phyloP scores from a whole-genome alignment of 2,113 vertebrate species.

The Strigops habroptila region DNA sequence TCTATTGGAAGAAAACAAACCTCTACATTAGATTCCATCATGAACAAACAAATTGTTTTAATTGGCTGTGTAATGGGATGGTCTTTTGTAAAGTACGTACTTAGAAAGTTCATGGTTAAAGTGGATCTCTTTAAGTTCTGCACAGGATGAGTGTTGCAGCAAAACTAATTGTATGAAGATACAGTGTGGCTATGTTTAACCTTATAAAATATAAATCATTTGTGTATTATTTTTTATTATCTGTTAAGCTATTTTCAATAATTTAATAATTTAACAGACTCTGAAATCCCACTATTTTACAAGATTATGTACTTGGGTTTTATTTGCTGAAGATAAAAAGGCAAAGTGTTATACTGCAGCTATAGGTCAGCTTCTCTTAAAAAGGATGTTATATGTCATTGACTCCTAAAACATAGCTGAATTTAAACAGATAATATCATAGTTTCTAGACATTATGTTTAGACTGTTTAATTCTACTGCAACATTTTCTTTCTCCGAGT shows the following conservation, averaged over 20 bases:
- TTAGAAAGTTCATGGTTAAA: neutral
- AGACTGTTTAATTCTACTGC: constrained; percentile 8
- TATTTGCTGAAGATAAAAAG: constrained; percentile 26
- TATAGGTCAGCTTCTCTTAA: constrained; percentile 43
- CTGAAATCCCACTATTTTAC: neutral
- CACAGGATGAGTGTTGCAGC: neutral
- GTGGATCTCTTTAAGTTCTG: neutral
- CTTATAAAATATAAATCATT: neutral
- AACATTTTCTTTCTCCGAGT: neutral
- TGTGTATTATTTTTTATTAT: neutral
- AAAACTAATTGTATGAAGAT: neutral
- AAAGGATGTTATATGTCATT: constrained; percentile 54
- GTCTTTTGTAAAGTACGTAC: neutral
- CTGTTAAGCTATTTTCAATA: neutral
- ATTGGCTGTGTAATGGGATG: constrained; percentile 63
- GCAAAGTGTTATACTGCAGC: neutral
- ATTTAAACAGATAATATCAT: constrained; percentile 47
- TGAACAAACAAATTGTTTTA: constrained; percentile 70
- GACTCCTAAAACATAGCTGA: constrained; percentile 43
- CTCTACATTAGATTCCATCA: constrained; percentile 61
- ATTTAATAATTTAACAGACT: neutral
- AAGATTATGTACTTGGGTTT: neutral
- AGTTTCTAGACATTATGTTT: neutral
- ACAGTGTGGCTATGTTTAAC: neutral
- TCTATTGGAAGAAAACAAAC: constrained; percentile 69